Evolutionary conservation across 2,888 invertebrate genomes (phyloP).

Genomic region (Monoplex corrugatus): DNA sequence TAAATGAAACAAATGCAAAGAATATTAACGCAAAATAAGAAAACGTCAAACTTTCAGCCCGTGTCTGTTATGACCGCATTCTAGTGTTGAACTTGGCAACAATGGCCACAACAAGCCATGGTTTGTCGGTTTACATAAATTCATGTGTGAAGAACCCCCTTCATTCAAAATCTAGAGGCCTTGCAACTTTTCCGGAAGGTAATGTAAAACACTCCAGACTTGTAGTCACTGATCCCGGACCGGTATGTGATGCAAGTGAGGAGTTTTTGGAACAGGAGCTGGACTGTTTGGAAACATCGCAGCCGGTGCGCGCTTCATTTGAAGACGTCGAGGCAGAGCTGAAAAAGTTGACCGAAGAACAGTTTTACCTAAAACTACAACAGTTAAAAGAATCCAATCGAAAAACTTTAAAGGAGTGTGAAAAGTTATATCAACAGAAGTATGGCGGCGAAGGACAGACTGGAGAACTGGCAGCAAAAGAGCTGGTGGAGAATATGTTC

Average conservation of each 20-base stretch:
- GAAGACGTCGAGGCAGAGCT: slow-evolving; percentile 62
- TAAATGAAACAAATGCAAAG: too few relatives aligned
- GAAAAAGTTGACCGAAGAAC: slow-evolving; percentile 72
- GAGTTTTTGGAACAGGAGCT: slow-evolving; percentile 14
- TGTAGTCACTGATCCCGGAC: slow-evolving; percentile 53
- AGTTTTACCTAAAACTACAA: slow-evolving; percentile 76
- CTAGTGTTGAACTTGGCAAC: slow-evolving; percentile 69
- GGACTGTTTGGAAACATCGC: background rate
- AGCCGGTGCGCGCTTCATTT: slow-evolving; percentile 34
- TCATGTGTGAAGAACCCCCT: slow-evolving; percentile 76
- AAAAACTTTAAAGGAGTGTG: slow-evolving; percentile 77
- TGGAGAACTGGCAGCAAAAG: slow-evolving; percentile 26
- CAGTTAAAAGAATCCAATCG: slow-evolving; percentile 78
- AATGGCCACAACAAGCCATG: slow-evolving; percentile 80
- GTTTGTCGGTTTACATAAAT: slow-evolving; percentile 77
- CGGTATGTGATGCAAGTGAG: slow-evolving; percentile 50
- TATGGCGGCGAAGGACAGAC: slow-evolving; percentile 42
- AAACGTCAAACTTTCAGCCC: slow-evolving; percentile 16
- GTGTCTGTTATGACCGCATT: slow-evolving; percentile 44
- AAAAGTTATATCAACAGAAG: slow-evolving; percentile 76
- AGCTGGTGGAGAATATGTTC: slow-evolving; percentile 51
- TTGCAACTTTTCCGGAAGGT: slow-evolving; percentile 60
- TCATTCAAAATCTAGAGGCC: slow-evolving; percentile 73
- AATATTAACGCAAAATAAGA: too few relatives aligned
- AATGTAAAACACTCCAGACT: slow-evolving; percentile 44